Conservation (phyloP, 1,140 invertebrate genomes). For the Ditylenchus dipsaci region DNA sequence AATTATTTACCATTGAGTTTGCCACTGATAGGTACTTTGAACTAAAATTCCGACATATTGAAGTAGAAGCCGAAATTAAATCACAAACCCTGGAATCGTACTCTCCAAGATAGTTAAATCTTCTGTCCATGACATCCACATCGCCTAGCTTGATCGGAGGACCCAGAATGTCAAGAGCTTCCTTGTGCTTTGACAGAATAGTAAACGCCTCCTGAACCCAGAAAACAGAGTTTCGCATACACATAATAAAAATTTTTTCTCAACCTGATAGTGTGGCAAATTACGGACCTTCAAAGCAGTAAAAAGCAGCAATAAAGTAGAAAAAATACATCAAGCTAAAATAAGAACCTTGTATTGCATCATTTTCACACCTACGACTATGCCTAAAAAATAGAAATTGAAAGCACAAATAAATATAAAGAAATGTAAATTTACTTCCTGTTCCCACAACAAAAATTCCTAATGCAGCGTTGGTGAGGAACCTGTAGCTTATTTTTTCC, state of each 20-base stretch:
- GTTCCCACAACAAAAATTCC: no score
- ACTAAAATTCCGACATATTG: background rate
- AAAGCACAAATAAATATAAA: no score
- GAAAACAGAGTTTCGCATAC: background rate
- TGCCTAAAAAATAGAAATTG: no score
- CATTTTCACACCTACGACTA: no score
- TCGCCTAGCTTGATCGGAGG: conserved; percentile 45
- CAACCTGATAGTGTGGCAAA: background rate
- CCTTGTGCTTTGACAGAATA: conserved; percentile 46
- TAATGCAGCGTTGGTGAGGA: no score
- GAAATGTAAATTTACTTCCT: no score
- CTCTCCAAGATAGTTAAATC: conserved; percentile 47
- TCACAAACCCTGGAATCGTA: conserved; percentile 41
- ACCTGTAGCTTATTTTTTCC: no score
- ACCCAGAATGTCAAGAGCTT: conserved; percentile 39
- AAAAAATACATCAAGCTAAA: no score
- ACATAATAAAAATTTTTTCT: background rate
- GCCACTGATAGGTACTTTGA: background rate
- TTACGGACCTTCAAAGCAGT: background rate
- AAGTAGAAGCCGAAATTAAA: no score
- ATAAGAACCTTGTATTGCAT: no score
- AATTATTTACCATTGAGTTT: no score
- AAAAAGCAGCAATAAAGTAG: background rate
- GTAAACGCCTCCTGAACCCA: conserved; percentile 37
- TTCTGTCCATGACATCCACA: conserved; percentile 47